These are phyloP conservation scores for Tipula lateralis DNA, from an alignment of 2,888 invertebrate genomes.

Conservation along the genomic window DNA sequence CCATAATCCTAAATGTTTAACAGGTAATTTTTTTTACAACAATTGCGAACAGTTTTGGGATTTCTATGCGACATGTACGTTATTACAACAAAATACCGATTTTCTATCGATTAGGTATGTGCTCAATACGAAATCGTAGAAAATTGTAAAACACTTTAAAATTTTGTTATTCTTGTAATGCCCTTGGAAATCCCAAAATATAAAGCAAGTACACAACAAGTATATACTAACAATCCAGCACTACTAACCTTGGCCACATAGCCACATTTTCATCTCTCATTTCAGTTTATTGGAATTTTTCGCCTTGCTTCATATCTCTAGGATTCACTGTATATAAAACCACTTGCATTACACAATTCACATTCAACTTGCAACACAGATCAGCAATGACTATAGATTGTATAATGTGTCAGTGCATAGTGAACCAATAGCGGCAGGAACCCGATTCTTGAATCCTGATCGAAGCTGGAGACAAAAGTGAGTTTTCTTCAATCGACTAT, in stretches of 20 bases:
- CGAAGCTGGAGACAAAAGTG: no score
- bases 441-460: no score
- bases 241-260: background rate
- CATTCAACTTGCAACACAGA: background rate
- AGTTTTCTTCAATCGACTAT: no score
- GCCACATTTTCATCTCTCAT: background rate
- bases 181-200: conserved; percentile 45
- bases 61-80: conserved; percentile 34
- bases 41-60: conserved; percentile 32
- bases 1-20: background rate
- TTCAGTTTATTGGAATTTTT: background rate
- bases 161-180: conserved; percentile 39
- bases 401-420: no score
- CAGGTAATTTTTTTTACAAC: no score
- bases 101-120: background rate
- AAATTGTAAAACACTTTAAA: no score
- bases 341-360: background rate
- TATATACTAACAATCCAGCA: background rate
- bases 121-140: no score
- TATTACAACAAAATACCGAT: background rate
- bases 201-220: conserved; percentile 32
- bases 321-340: background rate
- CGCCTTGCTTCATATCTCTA: background rate
- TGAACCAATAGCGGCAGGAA: no score
- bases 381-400: background rate